Evolutionary conservation across 2,113 vertebrate species (phyloP).

Genomic region (Megatriorchis doriae): DNA sequence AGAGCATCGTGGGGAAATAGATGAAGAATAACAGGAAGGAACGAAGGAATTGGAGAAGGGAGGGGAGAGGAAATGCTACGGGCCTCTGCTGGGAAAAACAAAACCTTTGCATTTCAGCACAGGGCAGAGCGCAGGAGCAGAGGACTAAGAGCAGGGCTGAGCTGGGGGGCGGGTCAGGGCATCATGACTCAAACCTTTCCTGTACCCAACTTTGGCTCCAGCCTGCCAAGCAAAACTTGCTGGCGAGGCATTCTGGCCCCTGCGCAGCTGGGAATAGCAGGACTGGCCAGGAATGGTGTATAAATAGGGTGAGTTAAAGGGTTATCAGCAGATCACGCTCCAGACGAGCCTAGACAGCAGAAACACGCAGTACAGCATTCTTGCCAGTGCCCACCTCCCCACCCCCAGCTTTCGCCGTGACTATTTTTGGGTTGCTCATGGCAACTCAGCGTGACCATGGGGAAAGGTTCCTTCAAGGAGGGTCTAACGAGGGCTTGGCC

Average conservation of each 20-base stretch:
- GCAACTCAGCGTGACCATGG: not conserved
- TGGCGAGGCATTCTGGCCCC: not conserved
- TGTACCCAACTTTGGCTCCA: not conserved
- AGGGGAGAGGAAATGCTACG: not conserved
- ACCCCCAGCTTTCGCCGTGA: not conserved
- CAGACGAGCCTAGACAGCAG: not conserved
- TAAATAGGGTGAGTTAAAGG: not conserved
- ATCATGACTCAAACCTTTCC: not conserved
- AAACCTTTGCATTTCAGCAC: not conserved
- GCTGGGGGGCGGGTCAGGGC: not conserved
- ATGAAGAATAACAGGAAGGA: not conserved
- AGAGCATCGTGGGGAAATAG: not conserved
- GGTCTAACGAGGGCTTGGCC: not conserved
- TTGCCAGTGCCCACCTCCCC: not conserved
- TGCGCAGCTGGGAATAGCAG: not conserved
- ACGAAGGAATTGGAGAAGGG: not conserved
- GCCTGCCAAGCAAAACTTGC: not conserved
- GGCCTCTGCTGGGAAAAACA: not conserved
- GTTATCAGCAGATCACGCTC: not conserved
- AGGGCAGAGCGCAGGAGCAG: not conserved
- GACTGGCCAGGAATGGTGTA: not conserved
- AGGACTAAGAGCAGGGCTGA: not conserved
- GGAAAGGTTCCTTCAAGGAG: not conserved
- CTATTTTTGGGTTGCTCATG: conserved; percentile 1
- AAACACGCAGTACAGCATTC: not conserved